Conservation (phyloP, 2,797 vertebrate species). For the Platyrinchus mystaceus region DNA sequence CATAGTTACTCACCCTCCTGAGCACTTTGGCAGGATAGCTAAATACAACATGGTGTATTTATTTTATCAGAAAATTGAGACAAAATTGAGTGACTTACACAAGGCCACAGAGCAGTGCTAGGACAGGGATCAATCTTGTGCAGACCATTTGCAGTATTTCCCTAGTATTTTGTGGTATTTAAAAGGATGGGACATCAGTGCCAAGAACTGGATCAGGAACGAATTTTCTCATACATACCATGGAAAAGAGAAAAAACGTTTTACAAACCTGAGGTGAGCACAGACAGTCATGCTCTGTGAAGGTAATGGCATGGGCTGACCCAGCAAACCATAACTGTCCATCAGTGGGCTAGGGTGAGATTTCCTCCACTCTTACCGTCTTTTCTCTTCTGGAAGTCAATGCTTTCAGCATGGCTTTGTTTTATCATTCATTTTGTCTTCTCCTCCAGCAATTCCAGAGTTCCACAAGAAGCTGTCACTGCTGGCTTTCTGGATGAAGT, state of each 20-base stretch:
- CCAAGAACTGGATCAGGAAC: background rate
- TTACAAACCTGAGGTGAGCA: background rate
- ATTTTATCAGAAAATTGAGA: background rate
- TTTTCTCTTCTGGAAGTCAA: background rate
- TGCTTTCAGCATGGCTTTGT: background rate
- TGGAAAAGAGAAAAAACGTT: background rate
- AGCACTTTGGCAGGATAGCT: background rate
- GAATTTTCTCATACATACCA: background rate
- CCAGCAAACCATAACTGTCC: background rate
- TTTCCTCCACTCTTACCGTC: background rate
- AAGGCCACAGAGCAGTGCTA: background rate
- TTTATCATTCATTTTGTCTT: background rate
- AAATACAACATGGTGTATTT: background rate
- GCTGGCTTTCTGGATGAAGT: slow-evolving; percentile 92
- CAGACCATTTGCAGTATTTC: background rate
- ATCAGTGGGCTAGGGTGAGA: background rate
- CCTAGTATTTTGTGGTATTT: background rate
- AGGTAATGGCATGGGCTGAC: background rate
- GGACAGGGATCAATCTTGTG: background rate
- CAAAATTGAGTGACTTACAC: background rate
- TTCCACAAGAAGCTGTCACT: slow-evolving; percentile 84
- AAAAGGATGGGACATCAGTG: background rate
- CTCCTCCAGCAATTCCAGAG: slow-evolving; percentile 84
- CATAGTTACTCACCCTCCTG: background rate
- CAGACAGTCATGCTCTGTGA: background rate